Evolutionary conservation across 2,888 invertebrate species (phyloP).

Genomic region (Drosophila demipolita): DNA sequence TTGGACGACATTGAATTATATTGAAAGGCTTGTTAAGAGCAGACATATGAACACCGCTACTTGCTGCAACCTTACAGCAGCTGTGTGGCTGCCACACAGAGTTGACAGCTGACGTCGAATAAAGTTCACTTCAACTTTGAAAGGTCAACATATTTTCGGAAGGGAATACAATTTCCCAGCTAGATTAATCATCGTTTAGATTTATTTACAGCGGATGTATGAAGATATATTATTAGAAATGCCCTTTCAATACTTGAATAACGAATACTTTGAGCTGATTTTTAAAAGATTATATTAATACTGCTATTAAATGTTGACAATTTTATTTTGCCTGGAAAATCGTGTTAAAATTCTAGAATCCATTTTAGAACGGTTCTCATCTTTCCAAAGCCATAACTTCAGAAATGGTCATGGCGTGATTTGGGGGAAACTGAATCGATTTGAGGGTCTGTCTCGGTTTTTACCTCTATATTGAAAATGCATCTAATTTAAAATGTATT

Average conservation of each 20-base stretch:
- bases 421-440: background rate
- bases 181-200: background rate
- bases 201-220: background rate
- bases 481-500: slow-evolving; percentile 4
- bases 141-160: slow-evolving; percentile 22
- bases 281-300: background rate
- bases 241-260: background rate
- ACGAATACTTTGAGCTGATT: background rate
- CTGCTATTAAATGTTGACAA: too few relatives aligned
- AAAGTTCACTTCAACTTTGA: slow-evolving; percentile 28
- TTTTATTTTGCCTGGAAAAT: too few relatives aligned
- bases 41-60: slow-evolving; percentile 61
- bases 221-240: background rate
- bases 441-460: background rate
- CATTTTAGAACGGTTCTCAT: too few relatives aligned
- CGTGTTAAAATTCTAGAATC: too few relatives aligned
- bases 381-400: too few relatives aligned
- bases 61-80: background rate
- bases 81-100: background rate
- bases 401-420: background rate
- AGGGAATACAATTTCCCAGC: background rate
- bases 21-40: slow-evolving; percentile 62
- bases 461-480: background rate
- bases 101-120: slow-evolving; percentile 14
- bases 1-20: slow-evolving; percentile 62